Percentiles rank a stretch among this genome's conserved stretches.
These are phyloP conservation scores for Leptobrachium leishanense DNA, from an alignment of 2,113 vertebrate species.

Conservation along the genomic window DNA sequence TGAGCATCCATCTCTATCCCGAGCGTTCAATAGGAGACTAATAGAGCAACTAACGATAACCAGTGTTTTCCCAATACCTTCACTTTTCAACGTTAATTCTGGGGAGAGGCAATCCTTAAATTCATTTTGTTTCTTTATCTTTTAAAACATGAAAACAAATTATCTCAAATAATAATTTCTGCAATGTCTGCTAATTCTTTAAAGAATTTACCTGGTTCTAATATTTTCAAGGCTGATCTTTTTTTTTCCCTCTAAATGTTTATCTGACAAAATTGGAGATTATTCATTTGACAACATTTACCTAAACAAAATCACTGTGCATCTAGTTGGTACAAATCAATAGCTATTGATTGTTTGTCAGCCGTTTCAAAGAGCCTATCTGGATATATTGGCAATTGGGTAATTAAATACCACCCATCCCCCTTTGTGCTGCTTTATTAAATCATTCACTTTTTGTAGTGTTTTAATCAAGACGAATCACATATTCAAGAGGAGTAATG, in stretches of 20 bases:
- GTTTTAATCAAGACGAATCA: slow-evolving; percentile 67
- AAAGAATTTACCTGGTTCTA: no score
- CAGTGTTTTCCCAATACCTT: no score
- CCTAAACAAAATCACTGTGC: slow-evolving; percentile 46
- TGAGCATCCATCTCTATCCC: no score
- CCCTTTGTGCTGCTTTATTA: slow-evolving; percentile 50
- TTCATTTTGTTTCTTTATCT: no score
- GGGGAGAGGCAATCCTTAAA: no score
- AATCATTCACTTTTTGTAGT: slow-evolving; percentile 53
- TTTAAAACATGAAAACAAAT: no score
- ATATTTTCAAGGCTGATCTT: slow-evolving; percentile 78
- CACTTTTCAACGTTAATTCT: no score
- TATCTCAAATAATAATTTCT: no score
- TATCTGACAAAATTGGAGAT: slow-evolving; percentile 33
- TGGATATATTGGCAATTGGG: slow-evolving; percentile 62
- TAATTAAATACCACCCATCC: slow-evolving; percentile 66
- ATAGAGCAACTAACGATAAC: no score
- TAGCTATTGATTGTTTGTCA: slow-evolving; percentile 55
- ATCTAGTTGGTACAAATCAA: slow-evolving; percentile 51
- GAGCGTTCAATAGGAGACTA: no score
- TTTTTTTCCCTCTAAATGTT: slow-evolving; percentile 24
- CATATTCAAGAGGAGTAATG: slow-evolving; percentile 67
- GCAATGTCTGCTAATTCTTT: no score
- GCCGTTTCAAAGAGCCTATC: slow-evolving; percentile 56
- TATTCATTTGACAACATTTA: slow-evolving; percentile 42